Evolutionary conservation across 30 jellyfish, hydroid and myxozoan genomes (phyloP), one percentile per base, ranked within the genome.

Genomic region (Sanderia malayensis): DNA sequence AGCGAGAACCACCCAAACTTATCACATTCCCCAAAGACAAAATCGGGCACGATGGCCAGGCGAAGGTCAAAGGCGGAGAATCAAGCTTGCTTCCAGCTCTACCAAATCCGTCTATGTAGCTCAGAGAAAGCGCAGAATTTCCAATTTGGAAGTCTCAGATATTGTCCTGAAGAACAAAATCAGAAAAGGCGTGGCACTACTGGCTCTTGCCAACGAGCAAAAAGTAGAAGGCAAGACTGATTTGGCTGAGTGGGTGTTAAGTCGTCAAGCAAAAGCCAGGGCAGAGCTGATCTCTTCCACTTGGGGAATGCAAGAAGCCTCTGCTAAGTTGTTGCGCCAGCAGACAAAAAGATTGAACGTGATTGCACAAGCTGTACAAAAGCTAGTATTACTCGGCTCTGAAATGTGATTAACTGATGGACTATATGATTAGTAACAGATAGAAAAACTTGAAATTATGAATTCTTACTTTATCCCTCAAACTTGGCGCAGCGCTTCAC

Each of bases 1-100:
- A 65, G 67, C 37, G 3, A 30, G 23, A 53, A 26, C 25, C 91
- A 79, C 67, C 85, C 91, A 2, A 23, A 79, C 63, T 49, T 79
- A 23, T 20, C 33, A 13, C 41, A 52, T n/a, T 79, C 91, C 0
- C 91, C 91, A 44, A 46, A 0, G 41, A 79, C 91, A 25, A 79
- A 65, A 52, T 32, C 31, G 1, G 31, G 63, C 44, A 65, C 32
- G 85, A 47, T 15, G 29, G 91, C 91, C 21, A 46, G 64, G 70
- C 46, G 71, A 24, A 19, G 76, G 4, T 19, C 46, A 41, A 32
- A 59, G 44, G 9, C 41, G 25, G 74, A 33, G 31, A 31, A 30
- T 0, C 32, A 23, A 28, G 26, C 80, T n/a, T n/a, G n/a, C n/a
- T n/a, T n/a, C n/a, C n/a, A n/a, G n/a, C n/a, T n/a, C n/a, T n/a